phyloP scores from a whole-genome alignment of 2,797 vertebrate genomes.

The Catharus ustulatus region DNA sequence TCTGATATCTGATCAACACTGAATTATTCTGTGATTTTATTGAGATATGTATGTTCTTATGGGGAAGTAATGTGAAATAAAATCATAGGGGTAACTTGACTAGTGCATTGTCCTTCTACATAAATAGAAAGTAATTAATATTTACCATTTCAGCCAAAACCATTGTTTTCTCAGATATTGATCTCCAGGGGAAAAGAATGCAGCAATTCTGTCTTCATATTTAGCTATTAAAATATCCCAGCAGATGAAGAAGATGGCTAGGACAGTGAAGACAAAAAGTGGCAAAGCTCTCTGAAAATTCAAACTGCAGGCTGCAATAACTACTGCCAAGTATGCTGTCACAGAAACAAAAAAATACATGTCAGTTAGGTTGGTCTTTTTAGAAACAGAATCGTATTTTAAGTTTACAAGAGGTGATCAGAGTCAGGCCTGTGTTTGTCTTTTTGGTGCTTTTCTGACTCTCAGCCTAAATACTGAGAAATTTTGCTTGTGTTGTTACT shows the following conservation, averaged over 20 bases:
- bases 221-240: conserved; percentile 83
- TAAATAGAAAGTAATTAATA: background rate
- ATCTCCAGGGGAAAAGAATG: conserved; percentile 68
- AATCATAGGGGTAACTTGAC: background rate
- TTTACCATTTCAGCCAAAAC: conserved; percentile 86
- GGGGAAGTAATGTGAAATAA: background rate
- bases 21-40: background rate
- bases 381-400: background rate
- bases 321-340: conserved; percentile 78
- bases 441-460: background rate
- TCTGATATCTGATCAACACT: background rate
- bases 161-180: conserved; percentile 71
- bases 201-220: conserved; percentile 75
- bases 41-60: background rate
- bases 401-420: background rate
- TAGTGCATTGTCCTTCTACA: background rate
- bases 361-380: background rate
- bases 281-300: conserved; percentile 83
- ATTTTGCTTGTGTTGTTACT: background rate
- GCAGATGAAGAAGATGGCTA: conserved; percentile 79
- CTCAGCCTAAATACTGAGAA: background rate
- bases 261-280: conserved; percentile 80
- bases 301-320: conserved; percentile 82
- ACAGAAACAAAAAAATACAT: conserved; percentile 27
- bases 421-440: background rate